Evolutionary conservation across 2,113 vertebrate genomes (phyloP), one percentile per base, ranked within the genome.

Genomic region (Alethe diademata): DNA sequence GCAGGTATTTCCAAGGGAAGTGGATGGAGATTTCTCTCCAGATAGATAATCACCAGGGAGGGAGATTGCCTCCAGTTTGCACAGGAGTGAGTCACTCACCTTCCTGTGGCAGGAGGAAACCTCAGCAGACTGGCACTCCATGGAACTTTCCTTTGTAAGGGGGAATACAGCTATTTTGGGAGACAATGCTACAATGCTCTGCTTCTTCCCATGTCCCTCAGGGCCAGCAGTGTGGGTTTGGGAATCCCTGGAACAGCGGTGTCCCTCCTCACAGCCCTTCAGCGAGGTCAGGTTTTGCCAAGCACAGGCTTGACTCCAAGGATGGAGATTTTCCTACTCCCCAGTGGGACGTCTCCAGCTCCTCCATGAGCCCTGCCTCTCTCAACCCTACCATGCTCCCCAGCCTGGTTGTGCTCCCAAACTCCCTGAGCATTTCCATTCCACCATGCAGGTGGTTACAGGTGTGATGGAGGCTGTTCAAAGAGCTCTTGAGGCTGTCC

Each of bases 81-180:
- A 87, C 17, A 36, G 67, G 8, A 76, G 33, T 94, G 96, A 96
- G 67, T 97, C 95, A 97, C 78, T 73, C 74, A 16, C 82, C 74
- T 96, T 97, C 96, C 96, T 95, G 92, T 4, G 33, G 74, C 43
- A 88, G 93, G 33, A 97, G 82, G 91, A 93, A 90, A 53, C 45
- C 87, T 91, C 58, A 15, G 28, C 24, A 4, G 8, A 18, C 28
- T 69, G 69, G 73, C 79, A 79, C 60, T 54, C 8, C 36, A 1
- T 20, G 1, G 2, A 50, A 26, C 54, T 79, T 82, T 33, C 54
- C 91, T 61, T 72, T 60, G 45, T 12, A 6, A 65, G 0, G 12
- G 71, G 24, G 42, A 51, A 51, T 29, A 29, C 42, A 3, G 9
- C 35, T 96, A 74, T 95, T 95, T 83, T 51, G 85, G 87, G 64